A percentile compares a stretch with the other conserved stretches of the same genome.
Evolutionary conservation across 1,140 invertebrate genomes (phyloP).

Genomic region (Drosophila mayri): DNA sequence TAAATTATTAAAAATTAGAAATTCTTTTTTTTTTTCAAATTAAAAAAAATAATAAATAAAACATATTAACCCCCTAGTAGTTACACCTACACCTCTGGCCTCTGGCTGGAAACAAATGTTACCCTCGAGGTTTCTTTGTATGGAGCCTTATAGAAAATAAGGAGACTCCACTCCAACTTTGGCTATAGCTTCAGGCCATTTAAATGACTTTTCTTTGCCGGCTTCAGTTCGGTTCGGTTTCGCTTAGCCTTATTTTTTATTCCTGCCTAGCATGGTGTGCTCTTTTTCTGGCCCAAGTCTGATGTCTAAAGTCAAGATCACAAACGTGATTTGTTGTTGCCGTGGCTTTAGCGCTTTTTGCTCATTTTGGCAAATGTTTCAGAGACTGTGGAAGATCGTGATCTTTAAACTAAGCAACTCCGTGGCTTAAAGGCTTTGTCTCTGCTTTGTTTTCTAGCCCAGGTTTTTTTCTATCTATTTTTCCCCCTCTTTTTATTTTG

Average conservation of each 20-base stretch:
- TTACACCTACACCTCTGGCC: conserved; percentile 23
- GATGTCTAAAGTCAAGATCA: conserved; percentile 80
- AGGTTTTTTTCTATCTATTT: conserved; percentile 13
- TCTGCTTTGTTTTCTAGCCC: conserved; percentile 44
- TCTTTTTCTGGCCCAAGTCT: conserved; percentile 37
- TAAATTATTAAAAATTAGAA: no score
- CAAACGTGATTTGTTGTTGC: conserved; percentile 76
- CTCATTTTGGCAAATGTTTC: conserved; percentile 73
- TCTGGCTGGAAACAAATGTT: conserved; percentile 40
- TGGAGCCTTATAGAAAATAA: conserved; percentile 21
- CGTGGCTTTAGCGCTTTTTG: conserved; percentile 51
- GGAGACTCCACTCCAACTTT: conserved; percentile 49
- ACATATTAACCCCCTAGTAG: background rate
- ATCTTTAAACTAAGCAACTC: conserved; percentile 77
- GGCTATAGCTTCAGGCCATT: conserved; percentile 52
- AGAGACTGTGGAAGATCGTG: conserved; percentile 70
- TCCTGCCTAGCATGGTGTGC: conserved; percentile 29
- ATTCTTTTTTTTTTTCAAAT: no score
- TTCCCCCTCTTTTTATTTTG: conserved; percentile 14
- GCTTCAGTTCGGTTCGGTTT: conserved; percentile 56
- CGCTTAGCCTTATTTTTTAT: conserved; percentile 34
- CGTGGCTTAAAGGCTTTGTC: conserved; percentile 33
- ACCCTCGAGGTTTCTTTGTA: conserved; percentile 30
- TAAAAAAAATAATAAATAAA: background rate
- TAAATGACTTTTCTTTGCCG: conserved; percentile 72